Evolutionary conservation across 92 coral and sea anemone genomes (phyloP).

Genomic region (Parazoanthus darwini): DNA sequence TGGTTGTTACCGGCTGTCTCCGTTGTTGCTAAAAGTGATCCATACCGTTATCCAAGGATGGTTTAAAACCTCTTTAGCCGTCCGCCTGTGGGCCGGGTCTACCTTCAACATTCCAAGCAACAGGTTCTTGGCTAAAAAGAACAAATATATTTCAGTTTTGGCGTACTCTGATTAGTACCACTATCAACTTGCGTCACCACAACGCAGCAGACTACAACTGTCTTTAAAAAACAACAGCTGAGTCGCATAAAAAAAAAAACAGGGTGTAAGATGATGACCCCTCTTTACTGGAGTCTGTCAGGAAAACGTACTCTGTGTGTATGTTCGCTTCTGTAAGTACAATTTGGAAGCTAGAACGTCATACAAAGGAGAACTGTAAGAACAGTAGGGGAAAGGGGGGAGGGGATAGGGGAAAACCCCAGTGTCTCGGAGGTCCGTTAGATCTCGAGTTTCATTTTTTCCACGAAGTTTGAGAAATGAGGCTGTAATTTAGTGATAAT

Average conservation of each 20-base stretch:
- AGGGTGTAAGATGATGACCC: neutral
- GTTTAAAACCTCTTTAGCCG: slow-evolving; percentile 90
- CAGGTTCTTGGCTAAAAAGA: slow-evolving; percentile 82
- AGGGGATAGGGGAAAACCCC: neutral
- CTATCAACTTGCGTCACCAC: neutral
- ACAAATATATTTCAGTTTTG: neutral
- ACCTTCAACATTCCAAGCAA: slow-evolving; percentile 97
- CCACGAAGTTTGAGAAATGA: neutral
- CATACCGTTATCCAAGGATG: slow-evolving; percentile 98
- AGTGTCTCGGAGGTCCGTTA: neutral
- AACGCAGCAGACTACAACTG: neutral
- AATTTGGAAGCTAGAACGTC: neutral
- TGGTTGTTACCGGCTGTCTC: neutral
- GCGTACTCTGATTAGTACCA: neutral
- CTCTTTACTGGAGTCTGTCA: neutral
- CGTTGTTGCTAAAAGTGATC: neutral
- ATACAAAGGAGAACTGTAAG: neutral
- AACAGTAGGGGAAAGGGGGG: neutral
- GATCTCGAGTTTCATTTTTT: too few species aligned
- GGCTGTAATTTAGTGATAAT: neutral
- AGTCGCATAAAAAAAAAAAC: neutral
- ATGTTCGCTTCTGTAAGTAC: neutral
- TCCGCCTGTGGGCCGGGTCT: slow-evolving; percentile 95
- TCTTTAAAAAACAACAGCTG: neutral
- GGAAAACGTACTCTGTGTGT: neutral